Base-by-base conservation (phyloP, 1,140 invertebrate genomes). In the Trichonephila clavata region DNA sequence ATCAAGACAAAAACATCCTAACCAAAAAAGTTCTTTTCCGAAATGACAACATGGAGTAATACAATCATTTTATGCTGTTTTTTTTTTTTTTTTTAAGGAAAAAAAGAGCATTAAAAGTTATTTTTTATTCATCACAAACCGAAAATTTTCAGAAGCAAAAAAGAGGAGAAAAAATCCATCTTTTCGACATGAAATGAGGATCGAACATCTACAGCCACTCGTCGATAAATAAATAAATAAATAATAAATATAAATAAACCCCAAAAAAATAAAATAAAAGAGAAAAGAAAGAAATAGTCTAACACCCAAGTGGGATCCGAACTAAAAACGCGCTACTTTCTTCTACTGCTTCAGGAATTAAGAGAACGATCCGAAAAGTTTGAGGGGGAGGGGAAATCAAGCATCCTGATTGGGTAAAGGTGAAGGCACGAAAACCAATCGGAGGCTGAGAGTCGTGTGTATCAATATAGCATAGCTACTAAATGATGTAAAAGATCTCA, bases 401-500 rank as follows among this genome's bases (percentile, higher is more conserved):
- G 86, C 65, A 63, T 59, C 20, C 92, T 93, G 92, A 93, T 93
- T 93, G 92, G 92, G 39, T 39, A 86, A 61, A 20, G 86, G 65
- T 50, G 68, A 63, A 63, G 84, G 84, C 92, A 80, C 39, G 84
- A 61, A 87, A 88, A 88, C 92, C 92, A 93, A 93, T 93, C 84
- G 86, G n/a, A 32, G 20, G 57, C 84, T 43, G 16, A 24, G 83
- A 57, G 60, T 57, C 61, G 86, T 80, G 84, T 88, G 68, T 93
- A 93, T 93, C 92, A 71, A 93, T 93, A 93, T 71, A 39, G 68
- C 90, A 92, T 63, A 87, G 92, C 86, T 93, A 93, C 92, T 93
- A 93, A 93, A 93, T 93, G 84, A 92, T 92, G 91, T 86, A 92
- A 86, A 92, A 86, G 91, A 92, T 92, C 91, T 86, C 61, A 63